These are phyloP conservation scores for Centropus unirufus DNA, from an alignment of 2,113 vertebrate genomes.

Conservation along the genomic window DNA sequence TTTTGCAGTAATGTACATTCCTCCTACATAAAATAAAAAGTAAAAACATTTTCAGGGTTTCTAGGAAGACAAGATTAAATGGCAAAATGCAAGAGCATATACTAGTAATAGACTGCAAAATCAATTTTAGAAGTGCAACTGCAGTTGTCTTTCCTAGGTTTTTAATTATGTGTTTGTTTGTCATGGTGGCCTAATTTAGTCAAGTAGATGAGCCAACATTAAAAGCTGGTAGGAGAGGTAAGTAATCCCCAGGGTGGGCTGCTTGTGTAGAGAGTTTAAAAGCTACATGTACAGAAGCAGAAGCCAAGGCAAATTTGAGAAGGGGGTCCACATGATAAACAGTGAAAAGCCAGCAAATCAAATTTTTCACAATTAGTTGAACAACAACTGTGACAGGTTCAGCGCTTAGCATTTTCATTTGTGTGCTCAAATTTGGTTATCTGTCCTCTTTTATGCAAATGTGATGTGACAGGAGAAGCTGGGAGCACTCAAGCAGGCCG, in stretches of 20 bases:
- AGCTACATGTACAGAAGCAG: slow-evolving; percentile 76
- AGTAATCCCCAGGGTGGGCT: slow-evolving; percentile 84
- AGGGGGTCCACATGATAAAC: slow-evolving; percentile 87
- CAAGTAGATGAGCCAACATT: slow-evolving; percentile 85
- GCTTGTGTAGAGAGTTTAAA: slow-evolving; percentile 81
- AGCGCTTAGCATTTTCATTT: slow-evolving; percentile 87
- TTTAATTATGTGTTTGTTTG: slow-evolving; percentile 89
- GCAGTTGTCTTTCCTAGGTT: slow-evolving; percentile 79
- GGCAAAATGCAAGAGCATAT: slow-evolving; percentile 40
- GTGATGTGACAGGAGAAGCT: slow-evolving; percentile 88
- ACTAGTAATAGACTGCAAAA: slow-evolving; percentile 71
- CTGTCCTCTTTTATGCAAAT: slow-evolving; percentile 91
- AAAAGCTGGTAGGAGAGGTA: slow-evolving; percentile 86
- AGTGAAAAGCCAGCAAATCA: slow-evolving; percentile 87
- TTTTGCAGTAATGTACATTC: slow-evolving; percentile 32
- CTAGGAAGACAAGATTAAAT: slow-evolving; percentile 48
- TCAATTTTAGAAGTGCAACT: slow-evolving; percentile 78
- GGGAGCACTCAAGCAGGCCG: slow-evolving; percentile 82
- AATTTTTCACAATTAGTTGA: slow-evolving; percentile 99
- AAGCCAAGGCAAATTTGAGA: slow-evolving; percentile 79
- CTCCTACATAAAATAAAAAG: slow-evolving; percentile 20
- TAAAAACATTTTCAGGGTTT: slow-evolving; percentile 27
- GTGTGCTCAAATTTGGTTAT: slow-evolving; percentile 97
- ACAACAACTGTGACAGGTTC: slow-evolving; percentile 92
- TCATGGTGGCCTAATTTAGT: slow-evolving; percentile 86